phyloP scores from a whole-genome alignment of 2,797 vertebrate genomes.

The Poecilia gillii region DNA sequence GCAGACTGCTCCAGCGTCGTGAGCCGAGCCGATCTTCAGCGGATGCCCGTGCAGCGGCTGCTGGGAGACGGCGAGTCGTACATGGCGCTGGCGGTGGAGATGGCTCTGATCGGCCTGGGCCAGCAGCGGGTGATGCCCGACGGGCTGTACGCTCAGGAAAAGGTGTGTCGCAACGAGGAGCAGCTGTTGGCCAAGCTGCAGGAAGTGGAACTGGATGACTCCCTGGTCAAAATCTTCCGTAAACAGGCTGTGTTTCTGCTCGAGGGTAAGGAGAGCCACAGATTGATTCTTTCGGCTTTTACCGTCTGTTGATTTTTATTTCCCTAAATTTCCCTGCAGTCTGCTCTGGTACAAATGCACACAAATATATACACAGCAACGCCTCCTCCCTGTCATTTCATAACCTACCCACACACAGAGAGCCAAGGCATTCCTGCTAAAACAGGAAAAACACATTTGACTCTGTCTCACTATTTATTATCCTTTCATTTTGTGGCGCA shows the following conservation, averaged over 20 bases:
- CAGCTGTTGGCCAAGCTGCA: slow-evolving; percentile 97
- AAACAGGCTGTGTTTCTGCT: slow-evolving; percentile 98
- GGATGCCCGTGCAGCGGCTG: slow-evolving; percentile 90
- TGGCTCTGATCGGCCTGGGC: slow-evolving; percentile 92
- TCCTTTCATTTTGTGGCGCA: slow-evolving; percentile 86
- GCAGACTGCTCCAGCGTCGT: slow-evolving; percentile 89
- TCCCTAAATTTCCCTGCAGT: slow-evolving; percentile 24
- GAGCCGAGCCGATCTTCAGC: slow-evolving; percentile 90
- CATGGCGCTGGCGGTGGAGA: slow-evolving; percentile 93
- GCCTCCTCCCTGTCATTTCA: slow-evolving; percentile 34
- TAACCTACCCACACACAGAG: slow-evolving; percentile 43
- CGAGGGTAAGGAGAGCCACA: slow-evolving; percentile 85
- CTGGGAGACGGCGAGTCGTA: slow-evolving; percentile 95
- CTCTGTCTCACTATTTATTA: slow-evolving; percentile 73
- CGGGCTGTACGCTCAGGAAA: slow-evolving; percentile 97
- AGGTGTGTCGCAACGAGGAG: slow-evolving; percentile 97
- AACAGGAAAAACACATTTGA: slow-evolving; percentile 71
- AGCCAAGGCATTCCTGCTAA: slow-evolving; percentile 58
- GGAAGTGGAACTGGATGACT: slow-evolving; percentile 95
- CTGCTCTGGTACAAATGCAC: slow-evolving; percentile 10
- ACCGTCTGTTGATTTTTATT: slow-evolving; percentile 12
- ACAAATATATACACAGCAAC: slow-evolving; percentile 24
- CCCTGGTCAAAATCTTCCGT: slow-evolving; percentile 97
- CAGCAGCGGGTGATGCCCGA: slow-evolving; percentile 98
- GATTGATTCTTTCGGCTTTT: neutral